Base-by-base conservation (phyloP, 1,140 invertebrate species). In the Formica selysi region DNA sequence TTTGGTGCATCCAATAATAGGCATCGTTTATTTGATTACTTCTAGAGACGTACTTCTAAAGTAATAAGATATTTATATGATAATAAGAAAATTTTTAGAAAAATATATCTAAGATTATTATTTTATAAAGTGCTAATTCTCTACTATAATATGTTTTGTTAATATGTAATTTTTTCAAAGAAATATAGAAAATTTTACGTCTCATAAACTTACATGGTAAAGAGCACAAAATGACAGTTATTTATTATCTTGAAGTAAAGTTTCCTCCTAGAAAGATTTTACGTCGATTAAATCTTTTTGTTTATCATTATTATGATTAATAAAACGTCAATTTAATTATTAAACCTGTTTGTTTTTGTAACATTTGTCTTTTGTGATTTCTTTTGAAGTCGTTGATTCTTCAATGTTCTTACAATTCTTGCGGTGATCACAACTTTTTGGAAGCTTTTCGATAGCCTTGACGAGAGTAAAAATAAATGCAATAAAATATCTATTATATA, bases 1-100 rank as follows among this genome's bases (percentile, higher is more conserved):
- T 54, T 89, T 91, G 7, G 93, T 93, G 36, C 93, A 93, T 38
- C 93, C 93, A 36, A 92, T 90, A 32, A 80, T 44, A n/a, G 80
- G 71, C 88, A 89, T 91, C 32, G 61, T 93, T 79, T 29, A 54
- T 13, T 22, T 2, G 19, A 6, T 61, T 67, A 8, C 10, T 44
- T 10, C 0, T 29, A 13, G 6, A 61, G 36, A 11, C 32, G 5
- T 41, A 11, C 8, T 61, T 64, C 74, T 64, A 44, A 22, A 48
- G 36, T 16, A 61, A 59, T 6, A 11, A 22, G 4, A 62, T 38
- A 36, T 4, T n/a, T 19, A 13, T 57, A 10, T 57, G 26, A 38
- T n/a, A 57, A 73, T 36, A 6, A 76, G 36, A 22, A 76, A 57
- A 7, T 22, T 29, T 22, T 29, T 41, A 8, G 5, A 44, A 7